These are phyloP conservation scores for Oryzias sinensis DNA, from an alignment of 2,797 vertebrate genomes.

Conservation along the genomic window DNA sequence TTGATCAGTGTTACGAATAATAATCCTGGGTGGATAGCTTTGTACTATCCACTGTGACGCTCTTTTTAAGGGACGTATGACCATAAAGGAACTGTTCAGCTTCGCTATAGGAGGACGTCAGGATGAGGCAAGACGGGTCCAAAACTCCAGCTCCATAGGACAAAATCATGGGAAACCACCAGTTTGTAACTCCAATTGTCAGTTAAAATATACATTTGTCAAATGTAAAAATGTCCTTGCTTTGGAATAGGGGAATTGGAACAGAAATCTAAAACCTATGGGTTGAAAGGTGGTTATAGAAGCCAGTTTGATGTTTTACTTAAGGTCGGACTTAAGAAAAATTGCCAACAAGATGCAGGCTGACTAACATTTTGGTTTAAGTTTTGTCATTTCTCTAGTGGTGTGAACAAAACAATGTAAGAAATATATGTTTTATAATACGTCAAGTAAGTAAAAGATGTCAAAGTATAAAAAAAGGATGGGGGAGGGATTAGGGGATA, in stretches of 20 bases:
- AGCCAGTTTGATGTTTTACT: constrained; percentile 8
- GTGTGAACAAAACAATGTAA: neutral
- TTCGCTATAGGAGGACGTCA: constrained; percentile 2
- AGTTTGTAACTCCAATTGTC: constrained; percentile 7
- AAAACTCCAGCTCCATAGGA: constrained; percentile 1
- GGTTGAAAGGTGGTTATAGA: constrained; percentile 2
- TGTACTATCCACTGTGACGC: neutral
- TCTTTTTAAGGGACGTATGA: neutral
- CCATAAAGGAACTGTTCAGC: constrained; percentile 3
- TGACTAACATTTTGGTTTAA: constrained; percentile 10
- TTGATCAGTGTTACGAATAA: constrained; percentile 8
- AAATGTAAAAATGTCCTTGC: constrained; percentile 1
- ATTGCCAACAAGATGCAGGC: constrained; percentile 11
- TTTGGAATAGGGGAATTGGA: neutral
- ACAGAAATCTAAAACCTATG: neutral
- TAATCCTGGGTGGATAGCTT: neutral
- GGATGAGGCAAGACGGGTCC: neutral
- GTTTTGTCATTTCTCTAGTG: constrained; percentile 20
- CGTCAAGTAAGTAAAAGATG: neutral
- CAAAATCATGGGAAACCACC: constrained; percentile 8
- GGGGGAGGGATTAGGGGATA: constrained; percentile 8
- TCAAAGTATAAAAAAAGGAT: neutral
- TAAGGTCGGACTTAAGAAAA: constrained; percentile 15
- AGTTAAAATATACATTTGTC: constrained; percentile 12
- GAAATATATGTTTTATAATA: constrained; percentile 14